phyloP scores from a whole-genome alignment of 2,888 invertebrate species.

The Cryptocephalus moraei region DNA sequence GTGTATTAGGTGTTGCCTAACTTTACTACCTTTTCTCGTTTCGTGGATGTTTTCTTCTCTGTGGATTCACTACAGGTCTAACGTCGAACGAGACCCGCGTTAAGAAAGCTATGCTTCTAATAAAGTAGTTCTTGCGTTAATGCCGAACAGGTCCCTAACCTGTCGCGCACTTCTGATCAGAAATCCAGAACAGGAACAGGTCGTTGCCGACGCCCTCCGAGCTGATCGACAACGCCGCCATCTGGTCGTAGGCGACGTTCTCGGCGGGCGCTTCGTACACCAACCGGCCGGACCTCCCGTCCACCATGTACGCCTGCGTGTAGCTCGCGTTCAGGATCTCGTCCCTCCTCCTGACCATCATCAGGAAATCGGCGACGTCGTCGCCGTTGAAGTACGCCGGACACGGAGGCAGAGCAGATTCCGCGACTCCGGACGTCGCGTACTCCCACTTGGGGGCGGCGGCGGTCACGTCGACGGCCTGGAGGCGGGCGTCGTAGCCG shows the following conservation, averaged over 20 bases:
- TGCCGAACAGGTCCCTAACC: too few relatives aligned
- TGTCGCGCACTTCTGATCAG: conserved; percentile 34
- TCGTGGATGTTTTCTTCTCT: too few relatives aligned
- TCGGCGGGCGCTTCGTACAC: conserved; percentile 50
- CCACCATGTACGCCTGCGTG: conserved; percentile 51
- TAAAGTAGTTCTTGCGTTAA: too few relatives aligned
- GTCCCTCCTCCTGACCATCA: conserved; percentile 46
- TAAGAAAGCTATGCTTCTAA: too few relatives aligned
- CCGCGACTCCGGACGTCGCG: conserved; percentile 47
- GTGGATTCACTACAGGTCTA: too few relatives aligned
- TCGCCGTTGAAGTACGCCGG: conserved; percentile 72
- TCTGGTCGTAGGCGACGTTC: conserved; percentile 47
- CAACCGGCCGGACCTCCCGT: conserved; percentile 52
- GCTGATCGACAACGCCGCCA: conserved; percentile 47
- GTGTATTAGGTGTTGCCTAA: too few relatives aligned
- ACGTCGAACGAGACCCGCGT: too few relatives aligned
- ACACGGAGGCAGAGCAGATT: conserved; percentile 65
- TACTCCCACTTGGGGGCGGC: conserved; percentile 64
- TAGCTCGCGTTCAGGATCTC: conserved; percentile 40
- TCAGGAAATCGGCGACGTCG: conserved; percentile 65
- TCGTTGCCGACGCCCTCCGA: conserved; percentile 59
- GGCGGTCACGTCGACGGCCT: conserved; percentile 61
- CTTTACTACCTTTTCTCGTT: too few relatives aligned
- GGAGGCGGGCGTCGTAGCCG: conserved; percentile 59
- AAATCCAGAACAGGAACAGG: conserved; percentile 68